A percentile compares a stretch with the other conserved stretches of the same genome.
Evolutionary conservation across 2,113 vertebrate genomes (phyloP).

Genomic region (Leptosomus discolor): DNA sequence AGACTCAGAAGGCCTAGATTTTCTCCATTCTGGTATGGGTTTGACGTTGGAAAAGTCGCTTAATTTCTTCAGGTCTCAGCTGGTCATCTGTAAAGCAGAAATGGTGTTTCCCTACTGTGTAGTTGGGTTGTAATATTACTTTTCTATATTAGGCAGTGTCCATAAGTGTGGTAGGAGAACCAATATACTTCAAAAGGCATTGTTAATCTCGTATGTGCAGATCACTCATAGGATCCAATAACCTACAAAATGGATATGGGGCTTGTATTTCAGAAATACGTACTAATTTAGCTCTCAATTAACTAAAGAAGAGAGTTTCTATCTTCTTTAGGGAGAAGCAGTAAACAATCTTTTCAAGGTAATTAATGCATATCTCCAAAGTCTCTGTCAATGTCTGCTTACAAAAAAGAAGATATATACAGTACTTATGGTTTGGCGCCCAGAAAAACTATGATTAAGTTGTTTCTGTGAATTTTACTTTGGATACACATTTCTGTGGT

Average conservation of each 20-base stretch:
- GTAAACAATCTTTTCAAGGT: neutral
- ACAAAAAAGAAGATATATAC: neutral
- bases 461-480: neutral
- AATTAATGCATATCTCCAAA: neutral
- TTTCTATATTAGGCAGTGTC: neutral
- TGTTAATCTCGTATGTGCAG: neutral
- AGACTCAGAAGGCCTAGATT: neutral
- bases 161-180: constrained; percentile 5
- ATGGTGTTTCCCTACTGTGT: constrained; percentile 8
- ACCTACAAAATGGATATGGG: neutral
- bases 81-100: neutral
- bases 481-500: neutral
- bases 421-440: neutral
- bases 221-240: neutral
- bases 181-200: constrained; percentile 30
- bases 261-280: neutral
- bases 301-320: neutral
- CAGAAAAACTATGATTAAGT: neutral
- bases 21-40: neutral
- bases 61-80: neutral
- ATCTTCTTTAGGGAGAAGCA: neutral
- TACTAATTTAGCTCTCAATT: neutral
- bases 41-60: neutral
- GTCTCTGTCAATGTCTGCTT: neutral
- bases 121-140: neutral